Evolutionary conservation across 2,113 vertebrate species (phyloP).

Genomic region (Mustelus asterias): DNA sequence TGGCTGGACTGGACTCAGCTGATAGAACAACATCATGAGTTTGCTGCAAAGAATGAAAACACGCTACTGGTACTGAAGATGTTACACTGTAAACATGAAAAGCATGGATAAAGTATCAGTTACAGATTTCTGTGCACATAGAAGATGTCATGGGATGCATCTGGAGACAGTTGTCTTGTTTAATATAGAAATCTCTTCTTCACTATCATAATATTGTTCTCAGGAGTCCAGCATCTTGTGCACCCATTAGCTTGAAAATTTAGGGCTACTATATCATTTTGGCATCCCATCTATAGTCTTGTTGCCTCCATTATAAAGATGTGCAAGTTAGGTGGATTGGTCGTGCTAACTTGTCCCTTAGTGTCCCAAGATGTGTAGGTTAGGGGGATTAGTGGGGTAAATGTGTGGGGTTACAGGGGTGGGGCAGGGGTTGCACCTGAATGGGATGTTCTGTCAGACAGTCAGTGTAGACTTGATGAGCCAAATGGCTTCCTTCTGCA

Average conservation of each 20-base stretch:
- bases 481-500: no score
- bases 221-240: not conserved
- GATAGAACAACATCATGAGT: constrained; percentile 24
- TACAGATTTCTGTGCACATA: not conserved
- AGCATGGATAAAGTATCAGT: not conserved
- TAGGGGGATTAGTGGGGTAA: no score
- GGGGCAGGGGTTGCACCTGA: no score
- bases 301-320: not conserved
- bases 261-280: not conserved
- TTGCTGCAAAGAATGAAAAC: constrained; percentile 18
- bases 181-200: not conserved
- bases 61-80: not conserved
- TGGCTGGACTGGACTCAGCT: not conserved
- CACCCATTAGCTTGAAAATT: not conserved
- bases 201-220: not conserved
- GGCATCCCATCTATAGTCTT: not conserved
- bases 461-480: no score
- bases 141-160: not conserved
- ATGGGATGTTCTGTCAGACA: no score
- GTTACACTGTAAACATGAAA: not conserved
- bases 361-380: no score
- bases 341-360: no score
- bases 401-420: no score
- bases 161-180: not conserved
- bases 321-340: no score